phyloP scores from a whole-genome alignment of 2,888 invertebrate species.

The Drosophila koepferae region DNA sequence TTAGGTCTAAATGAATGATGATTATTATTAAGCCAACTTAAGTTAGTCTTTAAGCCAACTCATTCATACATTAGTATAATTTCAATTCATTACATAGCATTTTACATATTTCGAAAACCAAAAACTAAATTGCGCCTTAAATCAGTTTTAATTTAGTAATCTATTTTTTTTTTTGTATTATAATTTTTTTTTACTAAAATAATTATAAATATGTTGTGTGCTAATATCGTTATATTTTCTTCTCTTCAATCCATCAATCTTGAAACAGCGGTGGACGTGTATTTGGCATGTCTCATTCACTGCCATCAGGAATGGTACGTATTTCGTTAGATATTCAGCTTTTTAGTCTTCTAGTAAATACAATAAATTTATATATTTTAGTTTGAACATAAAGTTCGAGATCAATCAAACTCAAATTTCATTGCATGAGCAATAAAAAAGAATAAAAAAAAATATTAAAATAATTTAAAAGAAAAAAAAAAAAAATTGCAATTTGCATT shows the following conservation, averaged over 20 bases:
- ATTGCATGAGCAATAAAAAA: constrained; percentile 63
- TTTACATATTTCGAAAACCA: constrained; percentile 45
- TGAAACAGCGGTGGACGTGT: constrained; percentile 84
- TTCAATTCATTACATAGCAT: constrained; percentile 31
- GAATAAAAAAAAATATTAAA: constrained; percentile 28
- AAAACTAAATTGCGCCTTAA: constrained; percentile 62
- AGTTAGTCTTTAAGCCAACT: constrained; percentile 52
- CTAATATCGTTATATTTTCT: constrained; percentile 53
- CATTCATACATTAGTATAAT: constrained; percentile 45
- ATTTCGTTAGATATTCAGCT: constrained; percentile 37
- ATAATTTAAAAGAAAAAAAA: too few species aligned
- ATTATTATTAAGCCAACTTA: constrained; percentile 31
- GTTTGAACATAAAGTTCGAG: constrained; percentile 48
- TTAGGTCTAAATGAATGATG: background rate
- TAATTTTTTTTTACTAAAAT: background rate
- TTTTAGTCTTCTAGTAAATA: constrained; percentile 10
- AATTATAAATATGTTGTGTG: constrained; percentile 25
- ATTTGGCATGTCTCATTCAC: constrained; percentile 86
- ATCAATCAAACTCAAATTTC: constrained; percentile 61
- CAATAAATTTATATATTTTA: constrained; percentile 54
- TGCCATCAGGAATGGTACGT: constrained; percentile 86
- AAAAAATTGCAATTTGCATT: constrained; percentile 57
- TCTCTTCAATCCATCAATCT: constrained; percentile 35
- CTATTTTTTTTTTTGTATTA: background rate
- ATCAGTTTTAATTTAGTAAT: constrained; percentile 32